Base-by-base conservation (phyloP, 37 sponge, comb jelly and placozoan genomes). In the Oscarella lobularis region DNA sequence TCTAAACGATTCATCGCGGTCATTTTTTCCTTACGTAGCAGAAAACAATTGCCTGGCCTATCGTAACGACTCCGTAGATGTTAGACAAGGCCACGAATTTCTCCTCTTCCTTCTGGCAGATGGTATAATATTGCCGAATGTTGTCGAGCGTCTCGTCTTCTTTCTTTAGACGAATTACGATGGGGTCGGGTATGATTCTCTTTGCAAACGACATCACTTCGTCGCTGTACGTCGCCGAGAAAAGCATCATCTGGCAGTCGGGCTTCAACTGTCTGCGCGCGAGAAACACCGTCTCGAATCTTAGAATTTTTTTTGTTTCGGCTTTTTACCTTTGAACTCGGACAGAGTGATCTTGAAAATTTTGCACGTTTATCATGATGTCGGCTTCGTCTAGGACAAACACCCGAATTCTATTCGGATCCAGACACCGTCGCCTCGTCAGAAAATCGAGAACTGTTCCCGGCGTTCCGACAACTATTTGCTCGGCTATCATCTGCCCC, bases 301-400 rank as follows among this genome's bases (percentile, higher is more conserved):
- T n/a, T n/a, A n/a, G n/a, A n/a, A n/a, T n/a, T n/a, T n/a, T n/a
- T n/a, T n/a, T n/a, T n/a, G n/a, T n/a, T n/a, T n/a, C n/a, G n/a
- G n/a, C n/a, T n/a, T n/a, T n/a, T 72, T 39, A 89, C 94, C 85
- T 89, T 27, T 89, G 88, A 70, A 93, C 85, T 20, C 92, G 48
- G 55, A 91, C 80, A 54, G 89, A 87, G 74, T 92, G 96, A 60
- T 95, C 96, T 66, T 92, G 96, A 66, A 92, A 89, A 5, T 92
- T 92, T 60, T 95, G 96, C 37, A 79, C 80, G 34, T 80, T 85
- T 36, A 95, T 88, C 96, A 95, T 92, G 40, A 95, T 82, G 70
- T 95, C 96, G 39, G 96, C 96, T 72, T 95, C 96, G 55, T 95
- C 96, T 39, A 95, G 55, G 0, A 95, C 96, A 83, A 95, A 95